Evolutionary conservation across 2,797 vertebrate genomes (phyloP), one percentile per base, ranked within the genome.

Genomic region (Miichthys miiuy): DNA sequence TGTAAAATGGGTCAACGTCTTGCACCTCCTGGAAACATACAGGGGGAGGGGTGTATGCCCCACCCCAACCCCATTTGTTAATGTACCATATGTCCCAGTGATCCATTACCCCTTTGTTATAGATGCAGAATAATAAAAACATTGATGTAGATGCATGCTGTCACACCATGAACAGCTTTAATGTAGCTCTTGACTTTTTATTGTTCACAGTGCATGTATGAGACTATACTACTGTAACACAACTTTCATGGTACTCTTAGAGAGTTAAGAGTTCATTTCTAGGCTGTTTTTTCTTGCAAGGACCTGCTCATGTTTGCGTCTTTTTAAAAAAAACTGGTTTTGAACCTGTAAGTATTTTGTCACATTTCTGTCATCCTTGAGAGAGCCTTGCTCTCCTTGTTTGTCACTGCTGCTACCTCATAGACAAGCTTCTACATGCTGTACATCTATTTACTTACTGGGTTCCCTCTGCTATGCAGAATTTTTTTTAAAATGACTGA

Each of bases 1-100:
- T 70, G 23, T 66, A 27, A 84, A 86, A 52, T 72, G 67, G 79
- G 79, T 87, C 88, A 86, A 44, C 46, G n/a, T 81, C 41, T 75
- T 68, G 41, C 17, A 27, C 48, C 41, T 64, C 60, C 41, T 68
- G 30, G 30, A 66, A 34, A 11, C 27, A 34, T 6, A 38, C 8
- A 63, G 27, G 60, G 50, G 63, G 67, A 61, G 75, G 78, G 75
- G 47, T 57, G 13, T 61, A 44, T 50, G 48, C 18, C 23, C 46
- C 50, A 46, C 27, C 54, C 58, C 25, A 25, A 30, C 67, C 69
- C 25, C 21, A 41, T 68, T 60, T 82, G n/a, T 55, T 80, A 44
- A 50, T 73, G 57, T 46, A 48, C 75, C 70, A 64, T 67, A 68
- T 82, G 51, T 63, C 25, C 18, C 25, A 60, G 16, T 30, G 44